phyloP scores from a whole-genome alignment of 2,888 invertebrate species.

The Drosophila quinaria region DNA sequence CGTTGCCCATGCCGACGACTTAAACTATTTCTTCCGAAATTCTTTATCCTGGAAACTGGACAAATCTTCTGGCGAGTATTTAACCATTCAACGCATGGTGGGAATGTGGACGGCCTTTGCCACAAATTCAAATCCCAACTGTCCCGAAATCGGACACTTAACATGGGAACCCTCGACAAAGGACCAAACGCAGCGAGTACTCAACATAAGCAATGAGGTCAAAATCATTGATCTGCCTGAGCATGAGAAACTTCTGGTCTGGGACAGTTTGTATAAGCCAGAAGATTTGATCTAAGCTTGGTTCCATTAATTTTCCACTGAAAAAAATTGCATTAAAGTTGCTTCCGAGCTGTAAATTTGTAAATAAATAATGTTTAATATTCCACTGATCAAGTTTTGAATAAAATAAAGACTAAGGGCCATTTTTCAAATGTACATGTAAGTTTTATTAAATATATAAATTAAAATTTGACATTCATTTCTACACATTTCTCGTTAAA shows the following conservation, averaged over 20 bases:
- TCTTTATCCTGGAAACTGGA: constrained; percentile 57
- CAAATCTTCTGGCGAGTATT: constrained; percentile 68
- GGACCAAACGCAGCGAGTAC: constrained; percentile 59
- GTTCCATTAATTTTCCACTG: not conserved
- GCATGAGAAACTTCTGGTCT: constrained; percentile 66
- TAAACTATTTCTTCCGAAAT: constrained; percentile 78
- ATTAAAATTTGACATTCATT: too few species aligned
- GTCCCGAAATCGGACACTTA: constrained; percentile 60
- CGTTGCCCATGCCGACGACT: constrained; percentile 82
- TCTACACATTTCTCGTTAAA: too few species aligned
- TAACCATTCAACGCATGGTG: constrained; percentile 76
- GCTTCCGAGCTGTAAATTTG: not conserved
- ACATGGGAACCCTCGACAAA: constrained; percentile 59
- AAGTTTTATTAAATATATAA: too few species aligned
- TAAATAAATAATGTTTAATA: too few species aligned
- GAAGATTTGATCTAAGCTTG: constrained; percentile 43
- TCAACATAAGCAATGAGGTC: constrained; percentile 76
- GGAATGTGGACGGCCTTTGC: constrained; percentile 82
- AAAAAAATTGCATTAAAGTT: not conserved
- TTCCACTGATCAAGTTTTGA: too few species aligned
- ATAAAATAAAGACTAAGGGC: too few species aligned
- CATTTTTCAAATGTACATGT: too few species aligned
- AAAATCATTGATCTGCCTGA: constrained; percentile 76
- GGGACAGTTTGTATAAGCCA: constrained; percentile 73
- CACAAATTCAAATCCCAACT: constrained; percentile 75